phyloP scores from a whole-genome alignment of 1,140 invertebrate genomes.

The Pseudomyrmex dendroicus region DNA sequence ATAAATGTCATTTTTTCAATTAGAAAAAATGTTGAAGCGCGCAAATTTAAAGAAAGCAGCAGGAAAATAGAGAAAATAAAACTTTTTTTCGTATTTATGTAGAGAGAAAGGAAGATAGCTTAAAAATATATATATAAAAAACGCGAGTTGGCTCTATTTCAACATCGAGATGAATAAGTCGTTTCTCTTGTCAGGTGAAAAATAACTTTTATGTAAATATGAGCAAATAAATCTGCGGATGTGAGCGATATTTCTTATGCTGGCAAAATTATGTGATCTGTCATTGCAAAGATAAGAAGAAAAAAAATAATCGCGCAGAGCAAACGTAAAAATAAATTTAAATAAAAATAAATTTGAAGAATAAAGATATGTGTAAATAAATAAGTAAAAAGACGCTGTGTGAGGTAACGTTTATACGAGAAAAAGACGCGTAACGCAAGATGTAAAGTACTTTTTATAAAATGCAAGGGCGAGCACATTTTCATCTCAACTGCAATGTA shows the following conservation, averaged over 20 bases:
- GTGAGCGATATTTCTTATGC: neutral
- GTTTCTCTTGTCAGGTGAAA: neutral
- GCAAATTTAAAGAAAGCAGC: too few species aligned
- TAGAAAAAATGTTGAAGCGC: too few species aligned
- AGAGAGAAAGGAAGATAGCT: neutral
- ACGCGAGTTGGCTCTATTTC: neutral
- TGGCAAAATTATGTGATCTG: conserved; percentile 22
- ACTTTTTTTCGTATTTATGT: neutral
- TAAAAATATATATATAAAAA: neutral
- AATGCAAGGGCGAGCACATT: conserved; percentile 3
- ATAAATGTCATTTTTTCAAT: too few species aligned
- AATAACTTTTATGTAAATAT: neutral
- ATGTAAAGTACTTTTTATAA: conserved; percentile 22
- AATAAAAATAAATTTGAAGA: conserved; percentile 36
- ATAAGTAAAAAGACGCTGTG: neutral
- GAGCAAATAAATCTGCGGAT: neutral
- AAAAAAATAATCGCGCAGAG: neutral
- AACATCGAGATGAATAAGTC: neutral
- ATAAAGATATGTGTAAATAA: conserved; percentile 34
- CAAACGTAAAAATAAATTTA: conserved; percentile 28
- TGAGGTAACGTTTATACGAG: conserved; percentile 9
- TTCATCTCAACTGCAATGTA: neutral
- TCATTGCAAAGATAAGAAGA: neutral
- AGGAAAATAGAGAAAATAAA: neutral
- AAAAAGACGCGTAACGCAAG: conserved; percentile 28